Conservation (phyloP, 2,113 vertebrate genomes). For the Pandion haliaetus region DNA sequence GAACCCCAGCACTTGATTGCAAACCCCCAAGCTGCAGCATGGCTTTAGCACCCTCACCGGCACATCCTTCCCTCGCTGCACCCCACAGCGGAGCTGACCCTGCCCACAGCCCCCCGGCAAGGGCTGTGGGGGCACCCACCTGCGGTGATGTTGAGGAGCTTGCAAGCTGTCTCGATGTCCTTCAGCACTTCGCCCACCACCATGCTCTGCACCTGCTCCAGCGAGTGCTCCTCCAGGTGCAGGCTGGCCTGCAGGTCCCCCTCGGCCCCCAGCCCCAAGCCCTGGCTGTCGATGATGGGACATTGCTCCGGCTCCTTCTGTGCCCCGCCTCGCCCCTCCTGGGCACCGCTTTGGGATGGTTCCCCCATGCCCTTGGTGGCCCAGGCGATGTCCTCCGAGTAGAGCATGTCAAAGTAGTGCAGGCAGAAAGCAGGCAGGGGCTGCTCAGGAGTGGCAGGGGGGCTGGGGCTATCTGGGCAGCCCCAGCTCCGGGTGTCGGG, state of each 20-base stretch:
- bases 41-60: fast-evolving
- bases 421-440: slow-evolving; percentile 80
- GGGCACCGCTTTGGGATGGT: not conserved
- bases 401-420: slow-evolving; percentile 91
- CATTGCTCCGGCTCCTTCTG: slow-evolving; percentile 90
- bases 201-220: slow-evolving; percentile 97
- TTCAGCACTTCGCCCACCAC: slow-evolving; percentile 96
- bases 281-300: slow-evolving; percentile 94
- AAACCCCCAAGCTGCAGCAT: fast-evolving
- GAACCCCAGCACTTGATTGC: not conserved
- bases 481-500: slow-evolving; percentile 69
- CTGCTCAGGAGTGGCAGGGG: slow-evolving; percentile 72
- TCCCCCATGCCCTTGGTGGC: slow-evolving; percentile 68
- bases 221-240: slow-evolving; percentile 85
- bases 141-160: slow-evolving; percentile 92
- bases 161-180: slow-evolving; percentile 96
- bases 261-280: slow-evolving; percentile 76
- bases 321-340: not conserved
- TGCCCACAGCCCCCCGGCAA: not conserved
- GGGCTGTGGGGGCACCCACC: slow-evolving; percentile 66
- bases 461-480: slow-evolving; percentile 68
- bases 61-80: not conserved
- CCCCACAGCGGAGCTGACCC: fast-evolving
- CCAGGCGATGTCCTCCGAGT: slow-evolving; percentile 80
- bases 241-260: slow-evolving; percentile 78